Percentiles rank a stretch among this genome's conserved stretches.
Evolutionary conservation across 1,140 invertebrate species (phyloP).

Genomic region (Melipona quadrifasciata): DNA sequence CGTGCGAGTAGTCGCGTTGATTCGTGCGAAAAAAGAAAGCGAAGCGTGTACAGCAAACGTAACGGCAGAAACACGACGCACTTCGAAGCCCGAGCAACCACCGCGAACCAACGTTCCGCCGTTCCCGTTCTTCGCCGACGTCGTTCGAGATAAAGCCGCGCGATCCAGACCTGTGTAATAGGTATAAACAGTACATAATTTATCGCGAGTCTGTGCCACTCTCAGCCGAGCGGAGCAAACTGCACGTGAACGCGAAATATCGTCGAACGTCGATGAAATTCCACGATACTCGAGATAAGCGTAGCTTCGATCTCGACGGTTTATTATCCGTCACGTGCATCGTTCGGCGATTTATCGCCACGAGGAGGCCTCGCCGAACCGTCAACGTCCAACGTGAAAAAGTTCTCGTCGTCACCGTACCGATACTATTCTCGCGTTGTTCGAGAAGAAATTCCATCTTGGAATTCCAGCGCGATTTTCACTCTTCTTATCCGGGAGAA

Average conservation of each 20-base stretch:
- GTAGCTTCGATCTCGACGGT: background rate
- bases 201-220: background rate
- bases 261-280: background rate
- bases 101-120: background rate
- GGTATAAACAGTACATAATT: constrained; percentile 19
- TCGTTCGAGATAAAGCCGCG: background rate
- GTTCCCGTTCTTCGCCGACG: background rate
- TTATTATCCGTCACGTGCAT: background rate
- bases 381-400: background rate
- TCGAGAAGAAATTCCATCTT: background rate
- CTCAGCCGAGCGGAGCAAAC: background rate
- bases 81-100: background rate
- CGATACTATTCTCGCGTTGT: background rate
- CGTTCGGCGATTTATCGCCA: background rate
- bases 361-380: background rate
- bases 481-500: background rate
- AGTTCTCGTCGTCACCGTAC: background rate
- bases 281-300: background rate
- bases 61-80: constrained; percentile 52
- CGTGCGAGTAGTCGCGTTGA: constrained; percentile 66
- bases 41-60: constrained; percentile 50
- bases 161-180: background rate
- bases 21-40: constrained; percentile 60
- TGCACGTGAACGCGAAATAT: background rate
- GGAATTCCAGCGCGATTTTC: constrained; percentile 49